phyloP scores from a whole-genome alignment of 2,113 vertebrate genomes.

The Platysternon megacephalum region DNA sequence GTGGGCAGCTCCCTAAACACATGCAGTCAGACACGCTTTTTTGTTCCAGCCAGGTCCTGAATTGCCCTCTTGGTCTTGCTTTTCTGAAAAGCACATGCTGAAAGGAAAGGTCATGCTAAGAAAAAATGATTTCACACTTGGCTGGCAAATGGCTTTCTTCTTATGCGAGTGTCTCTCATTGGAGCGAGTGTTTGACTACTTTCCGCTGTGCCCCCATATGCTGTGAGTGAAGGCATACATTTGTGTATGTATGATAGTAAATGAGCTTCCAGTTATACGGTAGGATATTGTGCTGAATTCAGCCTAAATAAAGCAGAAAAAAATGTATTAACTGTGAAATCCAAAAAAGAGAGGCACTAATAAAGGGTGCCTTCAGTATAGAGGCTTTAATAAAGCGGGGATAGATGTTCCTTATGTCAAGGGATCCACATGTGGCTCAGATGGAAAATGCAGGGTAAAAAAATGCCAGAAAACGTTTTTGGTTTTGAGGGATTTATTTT shows the following conservation, averaged over 20 bases:
- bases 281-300: background rate
- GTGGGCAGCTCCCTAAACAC: background rate
- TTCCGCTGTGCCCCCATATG: background rate
- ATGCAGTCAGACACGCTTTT: rapidly evolving
- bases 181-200: background rate
- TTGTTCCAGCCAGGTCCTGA: background rate
- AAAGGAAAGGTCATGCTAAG: conserved; percentile 23
- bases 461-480: background rate
- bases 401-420: background rate
- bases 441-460: background rate
- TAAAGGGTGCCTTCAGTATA: background rate
- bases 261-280: background rate
- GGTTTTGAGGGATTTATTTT: background rate
- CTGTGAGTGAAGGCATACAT: background rate
- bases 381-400: background rate
- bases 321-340: conserved; percentile 24
- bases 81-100: conserved; percentile 5
- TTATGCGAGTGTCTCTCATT: conserved; percentile 2
- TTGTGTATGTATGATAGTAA: background rate
- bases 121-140: conserved; percentile 27
- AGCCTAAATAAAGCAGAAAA: conserved; percentile 31
- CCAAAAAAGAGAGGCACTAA: background rate
- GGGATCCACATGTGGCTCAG: background rate
- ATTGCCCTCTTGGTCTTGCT: background rate
- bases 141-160: background rate